Evolutionary conservation across 2,797 vertebrate species (phyloP), one percentile per base, ranked within the genome.

Genomic region (Channa striata): DNA sequence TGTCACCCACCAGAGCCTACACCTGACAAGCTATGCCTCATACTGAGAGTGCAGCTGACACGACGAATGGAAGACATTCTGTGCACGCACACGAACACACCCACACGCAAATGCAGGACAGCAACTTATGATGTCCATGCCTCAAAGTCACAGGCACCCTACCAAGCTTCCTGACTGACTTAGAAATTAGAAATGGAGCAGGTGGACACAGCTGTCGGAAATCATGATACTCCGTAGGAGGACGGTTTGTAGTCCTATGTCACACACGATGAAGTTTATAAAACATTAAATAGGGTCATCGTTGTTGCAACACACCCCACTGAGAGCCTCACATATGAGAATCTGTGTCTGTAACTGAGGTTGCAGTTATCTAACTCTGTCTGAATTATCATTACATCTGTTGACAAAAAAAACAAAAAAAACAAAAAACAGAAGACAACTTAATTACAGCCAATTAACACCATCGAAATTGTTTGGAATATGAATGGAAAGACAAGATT

Each of bases 41-140:
- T 84, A 86, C 87, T 79, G 87, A 78, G 88, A 46, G 64, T 77
- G 74, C 88, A 91, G 92, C 89, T 88, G 91, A 92, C 87, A 68
- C 58, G 14, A 59, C 88, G 70, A 88, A 84, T 78, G 62, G 80
- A 65, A 69, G 59, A 70, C 77, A 80, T 69, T 80, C 68, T 70
- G 77, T 81, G 79, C 80, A 66, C 67, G 83, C 76, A 80, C 73
- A 61, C 72, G 8, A 5, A 12, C 57, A 51, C 76, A 40, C 65
- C 52, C 52, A 59, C 66, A 60, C 80, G 44, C 68, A 69, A 52
- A 54, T 10, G 20, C 63, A 40, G 36, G 49, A 69, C 9, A 59
- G 25, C 6, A 37, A 42, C 10, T 74, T 59, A 39, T 43, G 23
- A 62, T 33, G 25, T 49, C 14, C 5, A 52, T 11, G 37, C 64